phyloP scores from a whole-genome alignment of 2,797 vertebrate genomes.

The Acipenser ruthenus region DNA sequence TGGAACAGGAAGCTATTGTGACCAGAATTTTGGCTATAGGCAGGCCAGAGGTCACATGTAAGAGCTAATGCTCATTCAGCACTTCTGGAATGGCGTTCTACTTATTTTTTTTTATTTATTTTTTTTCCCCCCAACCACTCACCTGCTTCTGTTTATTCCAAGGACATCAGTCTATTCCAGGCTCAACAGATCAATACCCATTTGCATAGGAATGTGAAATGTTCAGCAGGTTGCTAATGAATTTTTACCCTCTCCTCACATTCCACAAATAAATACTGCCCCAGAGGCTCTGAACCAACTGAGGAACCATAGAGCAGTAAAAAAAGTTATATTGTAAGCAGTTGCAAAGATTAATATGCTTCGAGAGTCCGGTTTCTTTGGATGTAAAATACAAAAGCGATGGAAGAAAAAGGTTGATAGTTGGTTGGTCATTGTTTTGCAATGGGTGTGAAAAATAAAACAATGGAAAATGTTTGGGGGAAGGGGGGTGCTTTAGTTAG shows the following conservation, averaged over 20 bases:
- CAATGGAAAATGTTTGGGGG: slow-evolving; percentile 36
- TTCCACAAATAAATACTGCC: slow-evolving; percentile 65
- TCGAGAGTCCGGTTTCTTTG: slow-evolving; percentile 25
- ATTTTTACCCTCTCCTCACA: slow-evolving; percentile 58
- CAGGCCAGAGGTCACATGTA: slow-evolving; percentile 60
- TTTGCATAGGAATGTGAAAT: slow-evolving; percentile 52
- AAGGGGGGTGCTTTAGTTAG: slow-evolving; percentile 27
- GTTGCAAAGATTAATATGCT: slow-evolving; percentile 32
- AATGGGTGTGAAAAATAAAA: slow-evolving; percentile 23
- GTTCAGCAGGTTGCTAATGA: slow-evolving; percentile 65
- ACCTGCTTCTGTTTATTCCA: slow-evolving; percentile 44
- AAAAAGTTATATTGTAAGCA: slow-evolving; percentile 28
- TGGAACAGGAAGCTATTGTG: slow-evolving; percentile 76
- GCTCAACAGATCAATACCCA: slow-evolving; percentile 46
- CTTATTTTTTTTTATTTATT: slow-evolving; percentile 24
- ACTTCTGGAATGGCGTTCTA: slow-evolving; percentile 57
- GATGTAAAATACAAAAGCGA: slow-evolving; percentile 24
- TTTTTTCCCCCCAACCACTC: slow-evolving; percentile 33
- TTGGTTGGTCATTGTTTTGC: slow-evolving; percentile 34
- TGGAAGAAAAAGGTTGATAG: slow-evolving; percentile 12
- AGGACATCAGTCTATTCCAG: slow-evolving; percentile 34
- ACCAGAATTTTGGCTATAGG: slow-evolving; percentile 70
- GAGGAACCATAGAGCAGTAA: slow-evolving; percentile 22
- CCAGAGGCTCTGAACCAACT: slow-evolving; percentile 22
- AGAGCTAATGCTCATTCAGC: slow-evolving; percentile 66